phyloP scores from a whole-genome alignment of 2,888 invertebrate species.

The Drosophila tripunctata region DNA sequence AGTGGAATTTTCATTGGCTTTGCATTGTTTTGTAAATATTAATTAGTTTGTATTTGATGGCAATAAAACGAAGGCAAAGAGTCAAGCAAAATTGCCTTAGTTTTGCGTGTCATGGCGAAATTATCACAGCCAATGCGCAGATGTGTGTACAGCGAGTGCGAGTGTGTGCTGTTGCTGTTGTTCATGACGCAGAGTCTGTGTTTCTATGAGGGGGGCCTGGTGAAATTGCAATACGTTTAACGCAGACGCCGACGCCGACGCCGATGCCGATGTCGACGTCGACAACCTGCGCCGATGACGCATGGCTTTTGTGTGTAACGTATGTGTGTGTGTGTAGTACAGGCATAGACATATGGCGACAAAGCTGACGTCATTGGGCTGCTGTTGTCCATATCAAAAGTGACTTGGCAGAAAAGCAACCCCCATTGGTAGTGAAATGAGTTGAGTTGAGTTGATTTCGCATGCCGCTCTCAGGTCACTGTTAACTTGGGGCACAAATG shows the following conservation, averaged over 20 bases:
- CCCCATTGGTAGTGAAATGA: conserved; percentile 46
- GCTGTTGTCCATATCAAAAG: conserved; percentile 11
- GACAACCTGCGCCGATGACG: conserved; percentile 67
- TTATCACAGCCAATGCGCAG: conserved; percentile 45
- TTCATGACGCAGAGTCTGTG: conserved; percentile 49
- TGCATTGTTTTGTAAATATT: conserved; percentile 75
- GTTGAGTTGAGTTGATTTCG: too few relatives aligned
- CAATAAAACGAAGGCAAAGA: conserved; percentile 36
- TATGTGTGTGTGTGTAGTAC: conserved; percentile 19
- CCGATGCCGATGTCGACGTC: too few relatives aligned
- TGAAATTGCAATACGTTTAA: conserved; percentile 66
- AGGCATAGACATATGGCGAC: conserved; percentile 71
- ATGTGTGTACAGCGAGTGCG: conserved; percentile 16
- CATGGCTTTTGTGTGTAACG: conserved; percentile 48
- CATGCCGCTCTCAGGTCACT: conserved; percentile 30
- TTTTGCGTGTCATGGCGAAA: conserved; percentile 76
- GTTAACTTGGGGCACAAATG: conserved; percentile 19
- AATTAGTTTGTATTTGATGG: conserved; percentile 75
- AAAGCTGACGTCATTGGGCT: conserved; percentile 67
- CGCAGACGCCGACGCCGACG: conserved; percentile 35
- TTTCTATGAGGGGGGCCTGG: conserved; percentile 43
- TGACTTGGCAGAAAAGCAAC: conserved; percentile 56
- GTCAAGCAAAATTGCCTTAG: conserved; percentile 49
- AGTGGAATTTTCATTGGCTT: conserved; percentile 63
- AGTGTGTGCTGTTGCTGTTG: conserved; percentile 15